phyloP scores from a whole-genome alignment of 2,113 vertebrate genomes.

The Bostrychus sinensis region DNA sequence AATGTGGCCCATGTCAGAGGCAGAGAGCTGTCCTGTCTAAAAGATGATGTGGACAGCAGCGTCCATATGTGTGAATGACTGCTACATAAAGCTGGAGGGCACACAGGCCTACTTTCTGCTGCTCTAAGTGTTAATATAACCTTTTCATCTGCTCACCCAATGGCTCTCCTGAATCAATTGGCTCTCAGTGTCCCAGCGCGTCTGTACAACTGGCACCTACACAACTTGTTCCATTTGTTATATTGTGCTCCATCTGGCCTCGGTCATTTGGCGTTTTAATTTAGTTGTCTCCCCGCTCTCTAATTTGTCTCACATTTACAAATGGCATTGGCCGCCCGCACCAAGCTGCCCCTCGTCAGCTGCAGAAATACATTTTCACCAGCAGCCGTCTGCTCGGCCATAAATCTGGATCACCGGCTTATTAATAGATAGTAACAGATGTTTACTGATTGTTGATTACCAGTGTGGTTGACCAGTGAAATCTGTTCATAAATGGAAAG shows the following conservation, averaged over 20 bases:
- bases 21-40: conserved; percentile 53
- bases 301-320: conserved; percentile 83
- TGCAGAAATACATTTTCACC: conserved; percentile 77
- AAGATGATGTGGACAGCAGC: conserved; percentile 62
- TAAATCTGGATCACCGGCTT: conserved; percentile 77
- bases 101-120: conserved; percentile 65
- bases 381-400: conserved; percentile 68
- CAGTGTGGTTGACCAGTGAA: conserved; percentile 83
- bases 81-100: conserved; percentile 69
- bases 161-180: conserved; percentile 71
- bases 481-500: conserved; percentile 84
- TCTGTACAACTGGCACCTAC: conserved; percentile 82
- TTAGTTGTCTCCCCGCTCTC: conserved; percentile 82
- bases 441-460: conserved; percentile 86
- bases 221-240: conserved; percentile 84
- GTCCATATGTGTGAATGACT: conserved; percentile 71
- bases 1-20: conserved; percentile 34
- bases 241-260: conserved; percentile 83
- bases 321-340: conserved; percentile 74
- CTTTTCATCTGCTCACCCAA: conserved; percentile 78
- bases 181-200: conserved; percentile 74
- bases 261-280: conserved; percentile 84
- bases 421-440: conserved; percentile 87
- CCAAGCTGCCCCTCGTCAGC: conserved; percentile 79
- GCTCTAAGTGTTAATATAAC: conserved; percentile 76